Evolutionary conservation across 2,888 invertebrate species (phyloP).

Genomic region (Heliconius sara): DNA sequence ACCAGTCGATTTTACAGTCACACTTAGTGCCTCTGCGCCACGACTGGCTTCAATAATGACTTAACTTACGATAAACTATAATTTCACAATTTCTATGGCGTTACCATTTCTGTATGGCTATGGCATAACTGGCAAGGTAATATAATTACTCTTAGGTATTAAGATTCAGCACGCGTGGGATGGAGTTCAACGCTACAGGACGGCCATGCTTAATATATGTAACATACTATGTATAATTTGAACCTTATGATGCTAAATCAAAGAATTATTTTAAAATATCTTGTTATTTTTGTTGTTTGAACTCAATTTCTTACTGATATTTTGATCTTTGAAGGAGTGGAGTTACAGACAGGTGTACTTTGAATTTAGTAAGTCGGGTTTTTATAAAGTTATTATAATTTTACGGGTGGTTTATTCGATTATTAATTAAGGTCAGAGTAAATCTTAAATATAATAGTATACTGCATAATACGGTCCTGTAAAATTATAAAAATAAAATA

Average conservation of each 20-base stretch:
- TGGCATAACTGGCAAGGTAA: constrained; percentile 31
- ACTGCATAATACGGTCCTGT: too few species aligned
- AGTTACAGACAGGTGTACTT: too few species aligned
- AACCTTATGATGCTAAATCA: background rate
- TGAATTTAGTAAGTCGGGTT: too few species aligned
- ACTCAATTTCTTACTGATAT: background rate
- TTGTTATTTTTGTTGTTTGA: background rate
- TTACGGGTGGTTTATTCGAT: too few species aligned
- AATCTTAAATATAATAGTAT: too few species aligned
- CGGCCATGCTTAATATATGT: constrained; percentile 14
- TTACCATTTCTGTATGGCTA: constrained; percentile 15
- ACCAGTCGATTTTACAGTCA: too few species aligned
- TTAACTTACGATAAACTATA: background rate
- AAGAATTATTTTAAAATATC: background rate
- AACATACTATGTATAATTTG: background rate
- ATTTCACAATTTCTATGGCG: background rate
- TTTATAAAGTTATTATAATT: too few species aligned
- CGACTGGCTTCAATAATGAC: background rate
- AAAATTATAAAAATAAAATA: too few species aligned
- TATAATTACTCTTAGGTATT: constrained; percentile 45
- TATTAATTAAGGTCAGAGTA: too few species aligned
- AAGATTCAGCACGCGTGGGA: constrained; percentile 55
- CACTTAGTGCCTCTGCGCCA: too few species aligned
- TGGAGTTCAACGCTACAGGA: constrained; percentile 56
- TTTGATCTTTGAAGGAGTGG: background rate